Conservation (phyloP, 2,888 invertebrate species). For the Agriopis leucophaearia region DNA sequence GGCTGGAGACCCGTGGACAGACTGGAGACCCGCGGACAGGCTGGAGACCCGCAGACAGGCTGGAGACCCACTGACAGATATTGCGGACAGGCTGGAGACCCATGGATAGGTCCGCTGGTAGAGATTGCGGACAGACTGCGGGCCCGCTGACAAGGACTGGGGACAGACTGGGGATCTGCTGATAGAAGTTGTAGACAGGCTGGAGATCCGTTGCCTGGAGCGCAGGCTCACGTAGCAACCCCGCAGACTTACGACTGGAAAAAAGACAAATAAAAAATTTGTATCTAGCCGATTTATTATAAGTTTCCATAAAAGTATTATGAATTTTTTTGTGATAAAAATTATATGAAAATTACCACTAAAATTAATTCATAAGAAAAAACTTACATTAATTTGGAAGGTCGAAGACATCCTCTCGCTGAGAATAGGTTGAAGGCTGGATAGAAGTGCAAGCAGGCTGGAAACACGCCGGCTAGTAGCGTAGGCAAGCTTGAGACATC, state of each 20-base stretch:
- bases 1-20: no score
- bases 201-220: not conserved
- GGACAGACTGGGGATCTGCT: not conserved
- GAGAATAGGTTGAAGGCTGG: no score
- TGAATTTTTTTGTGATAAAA: no score
- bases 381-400: no score
- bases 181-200: not conserved
- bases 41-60: not conserved
- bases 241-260: not conserved
- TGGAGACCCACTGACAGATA: not conserved
- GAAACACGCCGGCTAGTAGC: not conserved
- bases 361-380: no score
- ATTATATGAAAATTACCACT: no score
- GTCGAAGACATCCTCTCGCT: no score
- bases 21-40: no score
- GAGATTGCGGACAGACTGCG: not conserved
- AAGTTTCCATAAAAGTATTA: no score
- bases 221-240: not conserved
- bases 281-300: no score
- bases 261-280: not conserved
- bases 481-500: not conserved
- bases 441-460: slow-evolving; percentile 15
- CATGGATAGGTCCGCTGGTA: no score
- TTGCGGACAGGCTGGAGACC: no score
- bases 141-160: not conserved